These are phyloP conservation scores for Scylla paramamosain DNA, from an alignment of 1,140 invertebrate genomes.

Conservation along the genomic window DNA sequence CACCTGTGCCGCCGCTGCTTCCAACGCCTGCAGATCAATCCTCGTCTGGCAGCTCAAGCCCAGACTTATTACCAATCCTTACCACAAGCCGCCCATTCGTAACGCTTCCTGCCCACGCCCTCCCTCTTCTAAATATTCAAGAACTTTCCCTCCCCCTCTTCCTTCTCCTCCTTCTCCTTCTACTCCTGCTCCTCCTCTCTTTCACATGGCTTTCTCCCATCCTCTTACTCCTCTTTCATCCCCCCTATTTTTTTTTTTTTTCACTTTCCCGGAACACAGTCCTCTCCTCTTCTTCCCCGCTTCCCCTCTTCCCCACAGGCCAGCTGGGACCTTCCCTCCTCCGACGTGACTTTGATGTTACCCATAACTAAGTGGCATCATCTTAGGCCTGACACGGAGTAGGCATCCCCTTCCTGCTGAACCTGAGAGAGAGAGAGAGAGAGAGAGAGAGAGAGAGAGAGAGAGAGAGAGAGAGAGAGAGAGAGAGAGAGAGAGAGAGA, in stretches of 20 bases:
- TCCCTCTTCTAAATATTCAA: too few relatives aligned
- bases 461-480: neutral
- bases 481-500: slow-evolving; percentile 19
- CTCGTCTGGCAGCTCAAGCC: neutral
- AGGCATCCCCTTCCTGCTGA: neutral
- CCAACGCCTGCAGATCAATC: neutral
- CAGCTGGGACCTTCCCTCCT: neutral
- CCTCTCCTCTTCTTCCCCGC: neutral
- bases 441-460: neutral
- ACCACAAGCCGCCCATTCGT: neutral
- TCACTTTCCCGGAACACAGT: neutral
- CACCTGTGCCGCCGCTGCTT: neutral
- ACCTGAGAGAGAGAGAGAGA: neutral
- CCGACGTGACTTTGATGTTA: neutral
- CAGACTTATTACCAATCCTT: neutral
- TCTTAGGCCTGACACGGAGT: neutral
- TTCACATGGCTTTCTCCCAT: neutral
- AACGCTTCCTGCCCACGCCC: neutral
- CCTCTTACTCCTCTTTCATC: neutral
- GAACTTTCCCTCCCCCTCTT: slow-evolving; percentile 22
- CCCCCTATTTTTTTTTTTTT: neutral
- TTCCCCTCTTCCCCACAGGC: neutral
- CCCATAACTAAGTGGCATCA: slow-evolving; percentile 32
- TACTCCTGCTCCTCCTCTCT: neutral
- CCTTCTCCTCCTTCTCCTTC: neutral